Conservation (phyloP, 2,113 vertebrate genomes). For the Nestor notabilis region DNA sequence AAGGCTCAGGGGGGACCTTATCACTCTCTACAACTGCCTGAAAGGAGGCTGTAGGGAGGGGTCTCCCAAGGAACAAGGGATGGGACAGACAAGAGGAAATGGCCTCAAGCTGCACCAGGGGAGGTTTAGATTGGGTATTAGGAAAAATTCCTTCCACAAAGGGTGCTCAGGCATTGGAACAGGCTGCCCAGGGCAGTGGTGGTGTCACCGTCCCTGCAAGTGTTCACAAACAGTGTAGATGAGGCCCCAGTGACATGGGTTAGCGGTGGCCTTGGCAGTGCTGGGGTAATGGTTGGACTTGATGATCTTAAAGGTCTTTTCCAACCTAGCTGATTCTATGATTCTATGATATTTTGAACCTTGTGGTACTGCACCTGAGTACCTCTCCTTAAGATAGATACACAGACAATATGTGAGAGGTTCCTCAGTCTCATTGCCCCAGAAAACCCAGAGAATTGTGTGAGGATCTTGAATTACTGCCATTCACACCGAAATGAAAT, state of each 20-base stretch:
- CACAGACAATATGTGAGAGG: not conserved
- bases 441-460: not conserved
- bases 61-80: not conserved
- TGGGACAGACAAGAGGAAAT: not conserved
- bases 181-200: not conserved
- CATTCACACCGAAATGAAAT: not conserved
- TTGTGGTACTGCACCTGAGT: not conserved
- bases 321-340: not conserved
- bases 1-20: not conserved
- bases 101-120: not conserved
- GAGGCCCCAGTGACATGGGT: not conserved
- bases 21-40: not conserved
- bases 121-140: not conserved
- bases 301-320: not conserved
- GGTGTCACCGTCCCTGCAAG: not conserved
- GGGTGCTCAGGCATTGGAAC: not conserved
- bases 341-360: not conserved
- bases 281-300: not conserved
- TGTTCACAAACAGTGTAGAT: not conserved
- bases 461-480: not conserved
- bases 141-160: not conserved
- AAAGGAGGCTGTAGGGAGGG: not conserved
- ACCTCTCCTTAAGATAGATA: not conserved
- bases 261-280: not conserved
- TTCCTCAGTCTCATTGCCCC: not conserved